Evolutionary conservation across 2,797 vertebrate species (phyloP).

Genomic region (Lepidocolaptes lacrymiger): DNA sequence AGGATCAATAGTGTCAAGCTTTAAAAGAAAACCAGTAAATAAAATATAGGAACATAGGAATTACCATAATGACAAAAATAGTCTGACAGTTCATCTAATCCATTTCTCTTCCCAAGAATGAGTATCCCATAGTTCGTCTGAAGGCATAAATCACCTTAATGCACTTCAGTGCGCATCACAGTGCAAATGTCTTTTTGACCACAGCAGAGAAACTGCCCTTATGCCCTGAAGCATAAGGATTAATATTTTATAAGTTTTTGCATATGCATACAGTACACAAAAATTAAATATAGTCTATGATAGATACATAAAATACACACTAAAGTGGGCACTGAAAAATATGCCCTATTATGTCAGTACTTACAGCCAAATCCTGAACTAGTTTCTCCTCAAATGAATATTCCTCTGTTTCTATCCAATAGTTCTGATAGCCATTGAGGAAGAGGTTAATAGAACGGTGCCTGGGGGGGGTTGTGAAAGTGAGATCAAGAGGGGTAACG

Average conservation of each 20-base stretch:
- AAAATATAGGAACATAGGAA: constrained; percentile 48
- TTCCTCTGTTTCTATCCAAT: constrained; percentile 99
- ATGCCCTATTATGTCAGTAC: constrained; percentile 80
- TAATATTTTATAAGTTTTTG: constrained; percentile 9
- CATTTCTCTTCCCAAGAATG: background rate
- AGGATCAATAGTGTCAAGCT: constrained; percentile 45
- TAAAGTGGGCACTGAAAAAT: constrained; percentile 42
- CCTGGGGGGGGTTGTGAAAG: constrained; percentile 88
- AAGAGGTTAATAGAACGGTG: constrained; percentile 99
- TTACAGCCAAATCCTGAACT: constrained; percentile 99
- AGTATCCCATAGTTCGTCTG: background rate
- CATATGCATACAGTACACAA: background rate
- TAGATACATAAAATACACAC: constrained; percentile 23
- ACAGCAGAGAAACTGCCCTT: constrained; percentile 16
- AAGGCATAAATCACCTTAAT: background rate
- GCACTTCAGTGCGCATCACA: background rate
- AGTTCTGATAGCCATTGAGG: constrained; percentile 99
- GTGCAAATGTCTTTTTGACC: background rate
- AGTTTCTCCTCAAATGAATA: constrained; percentile 99
- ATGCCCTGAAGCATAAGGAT: constrained; percentile 15
- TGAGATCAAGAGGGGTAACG: constrained; percentile 87
- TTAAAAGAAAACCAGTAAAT: background rate
- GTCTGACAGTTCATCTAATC: background rate
- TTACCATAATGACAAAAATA: constrained; percentile 9
- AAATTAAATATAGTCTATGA: background rate